Conservation (phyloP, 2,113 vertebrate species). For the Sinocyclocheilus rhinocerous region DNA sequence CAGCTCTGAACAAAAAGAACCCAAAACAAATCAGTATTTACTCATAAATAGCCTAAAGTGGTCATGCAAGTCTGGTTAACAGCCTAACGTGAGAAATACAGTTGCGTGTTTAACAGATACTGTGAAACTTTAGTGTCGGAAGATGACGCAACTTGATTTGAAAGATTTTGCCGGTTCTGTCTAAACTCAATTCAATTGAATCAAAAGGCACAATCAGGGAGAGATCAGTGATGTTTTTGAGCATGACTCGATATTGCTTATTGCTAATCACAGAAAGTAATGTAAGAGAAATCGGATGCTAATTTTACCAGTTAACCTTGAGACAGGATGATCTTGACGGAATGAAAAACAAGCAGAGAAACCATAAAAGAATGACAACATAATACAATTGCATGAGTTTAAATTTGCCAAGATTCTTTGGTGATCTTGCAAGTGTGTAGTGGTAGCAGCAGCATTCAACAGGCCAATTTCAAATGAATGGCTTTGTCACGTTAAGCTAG, state of each 20-base stretch:
- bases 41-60: slow-evolving; percentile 49
- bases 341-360: neutral
- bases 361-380: neutral
- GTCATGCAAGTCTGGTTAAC: slow-evolving; percentile 51
- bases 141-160: neutral
- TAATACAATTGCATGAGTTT: slow-evolving; percentile 10
- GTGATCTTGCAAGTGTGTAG: slow-evolving; percentile 39
- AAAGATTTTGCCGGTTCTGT: neutral
- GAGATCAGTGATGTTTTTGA: slow-evolving; percentile 7
- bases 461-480: slow-evolving; percentile 35
- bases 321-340: neutral
- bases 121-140: slow-evolving; percentile 49
- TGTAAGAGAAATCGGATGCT: neutral
- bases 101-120: slow-evolving; percentile 50
- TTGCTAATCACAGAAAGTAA: slow-evolving; percentile 48
- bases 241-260: slow-evolving; percentile 38
- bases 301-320: neutral
- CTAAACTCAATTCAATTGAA: slow-evolving; percentile 34
- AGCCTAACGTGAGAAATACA: slow-evolving; percentile 48
- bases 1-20: slow-evolving; percentile 33
- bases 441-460: slow-evolving; percentile 48
- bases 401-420: slow-evolving; percentile 52
- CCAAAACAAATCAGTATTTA: slow-evolving; percentile 15
- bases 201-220: slow-evolving; percentile 56
- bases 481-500: slow-evolving; percentile 29